Base-by-base conservation (phyloP, 1,140 invertebrate genomes). In the Hycleus phaleratus region DNA sequence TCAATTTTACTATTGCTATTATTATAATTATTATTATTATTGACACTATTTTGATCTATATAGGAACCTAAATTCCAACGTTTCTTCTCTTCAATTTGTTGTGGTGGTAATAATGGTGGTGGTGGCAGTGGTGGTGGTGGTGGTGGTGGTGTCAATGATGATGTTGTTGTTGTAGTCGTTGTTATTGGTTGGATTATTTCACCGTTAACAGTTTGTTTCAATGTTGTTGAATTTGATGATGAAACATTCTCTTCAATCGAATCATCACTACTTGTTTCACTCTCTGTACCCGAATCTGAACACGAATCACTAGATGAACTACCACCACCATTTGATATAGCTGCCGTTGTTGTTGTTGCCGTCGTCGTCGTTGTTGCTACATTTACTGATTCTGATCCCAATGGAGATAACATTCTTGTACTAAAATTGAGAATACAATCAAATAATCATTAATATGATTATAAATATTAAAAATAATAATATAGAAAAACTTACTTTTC, bases 1-100 rank as follows among this genome's bases (percentile, higher is more conserved):
- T 32, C 32, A 32, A 32, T 32, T 32, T 32, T 32, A 32, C 7
- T 32, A 32, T 32, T 32, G 7, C 7, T 32, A 32, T 32, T 32
- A 32, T 32, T 32, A 32, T 32, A 32, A 32, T 7, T 32, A 32
- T 32, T 32, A 32, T 32, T 32, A 32, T 32, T 32, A 32, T 32
- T 32, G 7, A 32, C 32, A 32, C 32, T 32, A 32, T 32, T 32
- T 32, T 32, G 32, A 32, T 32, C 61, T 45, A 80, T 73, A 57
- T 79, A 81, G 4, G 74, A 78, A 3, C 71, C 74, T 3, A 82
- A 65, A 46, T 81, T 81, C 80, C 79, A 82, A 4, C 78, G 69
- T 75, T 26, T 75, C 64, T 3, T 70, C 58, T 10, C 58, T 9
- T 9, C 62, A 51, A 26, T 71, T 69, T 3, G 74, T 74, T 3